phyloP scores from a whole-genome alignment of 2,113 vertebrate species.

The Neoarius graeffei region DNA sequence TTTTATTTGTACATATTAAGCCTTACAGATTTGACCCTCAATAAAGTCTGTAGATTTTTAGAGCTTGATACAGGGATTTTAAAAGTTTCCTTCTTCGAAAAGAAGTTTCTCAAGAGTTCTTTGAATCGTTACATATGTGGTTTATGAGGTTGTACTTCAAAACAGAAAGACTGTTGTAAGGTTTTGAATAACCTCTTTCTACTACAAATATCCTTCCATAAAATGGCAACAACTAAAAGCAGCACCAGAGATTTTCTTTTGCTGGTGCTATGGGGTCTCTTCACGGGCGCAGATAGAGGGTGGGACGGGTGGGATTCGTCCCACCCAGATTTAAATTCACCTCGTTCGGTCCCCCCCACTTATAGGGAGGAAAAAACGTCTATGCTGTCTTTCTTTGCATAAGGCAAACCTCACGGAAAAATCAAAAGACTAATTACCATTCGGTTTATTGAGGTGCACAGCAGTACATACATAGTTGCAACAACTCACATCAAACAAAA shows the following conservation, averaged over 20 bases:
- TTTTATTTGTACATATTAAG: background rate
- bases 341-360: no score
- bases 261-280: background rate
- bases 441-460: no score
- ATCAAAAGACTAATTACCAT: no score
- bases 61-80: background rate
- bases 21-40: background rate
- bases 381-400: no score
- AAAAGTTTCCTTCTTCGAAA: background rate
- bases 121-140: background rate
- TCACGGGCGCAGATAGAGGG: no score
- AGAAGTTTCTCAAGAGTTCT: background rate
- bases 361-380: no score
- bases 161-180: background rate
- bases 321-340: no score
- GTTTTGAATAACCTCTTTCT: background rate
- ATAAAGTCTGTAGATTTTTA: background rate
- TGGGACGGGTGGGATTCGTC: no score
- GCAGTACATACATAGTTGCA: no score
- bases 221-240: background rate
- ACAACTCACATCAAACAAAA: no score
- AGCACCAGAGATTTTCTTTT: background rate
- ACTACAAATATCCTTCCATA: background rate
- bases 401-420: no score
- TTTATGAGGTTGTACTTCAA: background rate